Evolutionary conservation across 2,113 vertebrate species (phyloP).

Genomic region (Maylandia zebra): DNA sequence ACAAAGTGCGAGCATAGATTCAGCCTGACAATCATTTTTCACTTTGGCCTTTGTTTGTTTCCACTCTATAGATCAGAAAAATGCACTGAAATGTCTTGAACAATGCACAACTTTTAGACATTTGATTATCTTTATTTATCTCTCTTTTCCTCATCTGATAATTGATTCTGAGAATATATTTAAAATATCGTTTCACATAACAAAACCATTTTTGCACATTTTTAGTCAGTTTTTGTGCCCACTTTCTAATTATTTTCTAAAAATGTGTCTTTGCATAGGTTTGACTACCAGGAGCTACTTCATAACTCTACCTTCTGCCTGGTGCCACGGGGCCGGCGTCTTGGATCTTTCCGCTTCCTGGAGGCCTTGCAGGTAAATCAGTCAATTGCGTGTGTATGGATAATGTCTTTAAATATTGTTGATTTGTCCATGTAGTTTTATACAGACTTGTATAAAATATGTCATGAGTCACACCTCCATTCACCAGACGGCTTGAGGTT

Average conservation of each 20-base stretch:
- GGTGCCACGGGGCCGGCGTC: conserved; percentile 77
- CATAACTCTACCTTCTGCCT: conserved; percentile 93
- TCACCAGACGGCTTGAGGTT: background rate
- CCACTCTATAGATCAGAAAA: background rate
- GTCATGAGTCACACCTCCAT: background rate
- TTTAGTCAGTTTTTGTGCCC: background rate
- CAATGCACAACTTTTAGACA: background rate
- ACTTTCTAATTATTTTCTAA: background rate
- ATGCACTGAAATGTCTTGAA: background rate
- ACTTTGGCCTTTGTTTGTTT: background rate
- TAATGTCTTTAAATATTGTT: background rate
- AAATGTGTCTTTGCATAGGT: conserved; percentile 64
- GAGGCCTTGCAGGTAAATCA: conserved; percentile 83
- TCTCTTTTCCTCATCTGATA: background rate
- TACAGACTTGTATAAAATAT: background rate
- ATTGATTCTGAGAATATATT: background rate
- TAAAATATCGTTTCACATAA: background rate
- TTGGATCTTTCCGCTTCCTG: conserved; percentile 82
- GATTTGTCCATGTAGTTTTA: background rate
- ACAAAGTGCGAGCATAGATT: background rate
- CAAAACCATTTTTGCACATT: background rate
- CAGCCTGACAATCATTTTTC: background rate
- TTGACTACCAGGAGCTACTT: conserved; percentile 76
- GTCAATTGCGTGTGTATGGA: background rate
- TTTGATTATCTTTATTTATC: background rate